Percentiles rank a stretch among this genome's conserved stretches.
Evolutionary conservation across 1,140 invertebrate genomes (phyloP).

Genomic region (Schlechtendalia chinensis): DNA sequence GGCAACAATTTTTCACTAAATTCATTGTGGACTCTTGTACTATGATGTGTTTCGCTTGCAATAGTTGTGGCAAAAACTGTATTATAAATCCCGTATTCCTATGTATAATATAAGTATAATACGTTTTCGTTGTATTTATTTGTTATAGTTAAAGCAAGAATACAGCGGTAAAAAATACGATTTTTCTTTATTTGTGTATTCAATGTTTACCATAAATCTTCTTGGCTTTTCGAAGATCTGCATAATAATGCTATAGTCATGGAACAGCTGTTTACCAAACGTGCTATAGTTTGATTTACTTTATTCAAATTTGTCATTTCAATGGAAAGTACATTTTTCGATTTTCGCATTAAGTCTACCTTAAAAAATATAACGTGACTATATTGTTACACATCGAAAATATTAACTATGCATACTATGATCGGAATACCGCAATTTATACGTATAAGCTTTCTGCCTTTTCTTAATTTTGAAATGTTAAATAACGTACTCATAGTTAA

Average conservation of each 20-base stretch:
- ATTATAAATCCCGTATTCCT: not conserved
- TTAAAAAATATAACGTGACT: not conserved
- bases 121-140: too few relatives aligned
- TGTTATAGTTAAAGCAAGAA: too few relatives aligned
- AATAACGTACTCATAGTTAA: not conserved
- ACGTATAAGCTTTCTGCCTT: conserved; percentile 21
- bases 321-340: not conserved
- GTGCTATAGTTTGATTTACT: not conserved
- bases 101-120: not conserved
- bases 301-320: not conserved
- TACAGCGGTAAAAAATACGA: too few relatives aligned
- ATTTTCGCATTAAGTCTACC: not conserved
- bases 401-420: not conserved
- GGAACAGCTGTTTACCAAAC: not conserved
- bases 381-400: not conserved
- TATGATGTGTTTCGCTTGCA: not conserved
- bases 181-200: too few relatives aligned
- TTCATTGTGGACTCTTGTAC: conserved; percentile 23
- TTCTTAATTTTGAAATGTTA: not conserved
- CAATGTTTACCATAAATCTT: conserved; percentile 8
- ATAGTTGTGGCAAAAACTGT: not conserved
- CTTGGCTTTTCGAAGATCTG: conserved; percentile 13
- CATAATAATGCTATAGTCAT: not conserved
- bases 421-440: not conserved
- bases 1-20: conserved; percentile 15